A percentile compares a stretch with the other conserved stretches of the same genome.
These are phyloP conservation scores for Aspidiotus destructor DNA, from an alignment of 2,888 invertebrate species.

Conservation along the genomic window DNA sequence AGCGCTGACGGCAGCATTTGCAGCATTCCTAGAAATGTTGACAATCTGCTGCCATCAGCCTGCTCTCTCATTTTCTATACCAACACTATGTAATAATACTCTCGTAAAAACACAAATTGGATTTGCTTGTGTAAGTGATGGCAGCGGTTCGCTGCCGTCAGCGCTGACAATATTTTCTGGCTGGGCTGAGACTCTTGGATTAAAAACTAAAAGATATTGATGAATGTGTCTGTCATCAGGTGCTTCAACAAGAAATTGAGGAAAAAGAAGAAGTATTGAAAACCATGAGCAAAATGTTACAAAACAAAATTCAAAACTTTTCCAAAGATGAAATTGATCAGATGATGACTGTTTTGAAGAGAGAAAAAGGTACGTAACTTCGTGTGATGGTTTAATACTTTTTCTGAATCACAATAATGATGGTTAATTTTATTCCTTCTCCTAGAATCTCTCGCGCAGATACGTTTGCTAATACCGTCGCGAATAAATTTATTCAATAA, in stretches of 20 bases:
- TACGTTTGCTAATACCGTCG: slow-evolving; percentile 71
- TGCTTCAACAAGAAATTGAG: slow-evolving; percentile 70
- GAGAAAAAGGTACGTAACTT: slow-evolving; percentile 56
- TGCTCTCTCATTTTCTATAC: too few species aligned
- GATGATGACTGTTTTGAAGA: slow-evolving; percentile 78
- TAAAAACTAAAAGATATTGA: slow-evolving; percentile 9
- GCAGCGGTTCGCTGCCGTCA: too few species aligned
- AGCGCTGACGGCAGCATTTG: too few species aligned
- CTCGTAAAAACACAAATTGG: too few species aligned
- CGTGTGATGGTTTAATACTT: neutral
- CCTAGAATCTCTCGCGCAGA: slow-evolving; percentile 66
- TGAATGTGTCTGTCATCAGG: slow-evolving; percentile 43
- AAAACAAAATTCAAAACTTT: slow-evolving; percentile 77
- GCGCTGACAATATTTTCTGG: too few species aligned
- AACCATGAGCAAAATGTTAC: slow-evolving; percentile 81
- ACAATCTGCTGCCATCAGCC: too few species aligned
- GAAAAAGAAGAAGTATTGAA: slow-evolving; percentile 83
- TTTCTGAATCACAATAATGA: too few species aligned
- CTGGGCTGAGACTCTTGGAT: neutral
- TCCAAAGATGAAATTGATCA: slow-evolving; percentile 81
- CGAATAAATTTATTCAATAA: slow-evolving; percentile 75
- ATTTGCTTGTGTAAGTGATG: too few species aligned
- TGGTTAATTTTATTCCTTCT: slow-evolving; percentile 11
- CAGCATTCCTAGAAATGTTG: too few species aligned
- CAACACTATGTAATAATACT: too few species aligned